phyloP scores from a whole-genome alignment of 2,888 invertebrate species.

The Eurois occulta region DNA sequence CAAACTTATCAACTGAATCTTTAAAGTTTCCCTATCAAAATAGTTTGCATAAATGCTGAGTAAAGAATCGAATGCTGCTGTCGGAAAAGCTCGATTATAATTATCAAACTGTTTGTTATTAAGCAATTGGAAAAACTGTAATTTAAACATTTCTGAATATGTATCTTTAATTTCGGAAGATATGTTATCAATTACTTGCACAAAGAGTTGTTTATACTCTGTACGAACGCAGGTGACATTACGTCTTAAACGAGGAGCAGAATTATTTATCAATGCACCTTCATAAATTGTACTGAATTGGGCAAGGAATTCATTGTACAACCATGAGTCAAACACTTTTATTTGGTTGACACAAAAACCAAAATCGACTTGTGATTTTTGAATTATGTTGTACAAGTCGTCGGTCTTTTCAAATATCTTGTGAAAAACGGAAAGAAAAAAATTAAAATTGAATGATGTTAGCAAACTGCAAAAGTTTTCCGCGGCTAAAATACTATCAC shows the following conservation, averaged over 20 bases:
- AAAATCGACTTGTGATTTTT: slow-evolving; percentile 1
- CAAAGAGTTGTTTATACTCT: slow-evolving; percentile 2
- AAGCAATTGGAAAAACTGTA: slow-evolving; percentile 5
- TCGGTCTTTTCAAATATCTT: slow-evolving; percentile 3
- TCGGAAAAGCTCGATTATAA: not conserved
- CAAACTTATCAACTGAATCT: not conserved
- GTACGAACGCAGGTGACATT: not conserved
- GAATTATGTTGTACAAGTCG: not conserved
- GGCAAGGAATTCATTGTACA: not conserved
- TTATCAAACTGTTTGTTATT: not conserved
- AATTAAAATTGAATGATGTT: not conserved
- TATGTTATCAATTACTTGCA: slow-evolving; percentile 12
- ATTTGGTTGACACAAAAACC: slow-evolving; percentile 10
- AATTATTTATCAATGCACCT: not conserved
- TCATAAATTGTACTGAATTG: not conserved
- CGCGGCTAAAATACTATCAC: not conserved
- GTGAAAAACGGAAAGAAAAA: not conserved
- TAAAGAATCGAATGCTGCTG: not conserved
- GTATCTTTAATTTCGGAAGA: not conserved
- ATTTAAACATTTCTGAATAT: slow-evolving; percentile 7
- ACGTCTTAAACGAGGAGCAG: not conserved
- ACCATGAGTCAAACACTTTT: slow-evolving; percentile 6
- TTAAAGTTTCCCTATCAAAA: not conserved
- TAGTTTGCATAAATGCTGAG: not conserved
- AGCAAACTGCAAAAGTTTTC: not conserved